Percentiles rank a stretch among this genome's conserved stretches.
Evolutionary conservation across 2,888 invertebrate species (phyloP).

Genomic region (Cistogaster globosa): DNA sequence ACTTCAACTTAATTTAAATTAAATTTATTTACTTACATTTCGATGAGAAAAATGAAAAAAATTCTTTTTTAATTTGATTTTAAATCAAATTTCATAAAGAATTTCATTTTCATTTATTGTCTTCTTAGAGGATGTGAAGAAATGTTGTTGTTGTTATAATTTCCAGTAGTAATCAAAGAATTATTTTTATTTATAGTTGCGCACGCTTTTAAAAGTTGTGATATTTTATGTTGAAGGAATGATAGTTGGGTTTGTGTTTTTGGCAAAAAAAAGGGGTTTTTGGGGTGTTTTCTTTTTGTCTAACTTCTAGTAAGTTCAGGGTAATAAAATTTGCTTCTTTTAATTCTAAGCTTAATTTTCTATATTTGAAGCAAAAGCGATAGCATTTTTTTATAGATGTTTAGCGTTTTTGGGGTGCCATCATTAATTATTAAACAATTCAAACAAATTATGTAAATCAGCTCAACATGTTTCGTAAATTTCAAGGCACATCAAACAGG

Average conservation of each 20-base stretch:
- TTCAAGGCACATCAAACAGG: too few relatives aligned
- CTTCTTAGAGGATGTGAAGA: conserved; percentile 1
- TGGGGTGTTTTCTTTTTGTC: neutral
- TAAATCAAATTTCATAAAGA: conserved; percentile 28
- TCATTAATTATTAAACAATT: too few relatives aligned
- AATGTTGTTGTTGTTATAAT: neutral
- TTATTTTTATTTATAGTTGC: conserved; percentile 54
- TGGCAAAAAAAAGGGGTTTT: neutral
- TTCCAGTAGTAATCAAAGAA: conserved; percentile 1
- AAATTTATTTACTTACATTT: conserved; percentile 64
- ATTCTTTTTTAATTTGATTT: conserved; percentile 34
- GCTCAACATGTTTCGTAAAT: too few relatives aligned
- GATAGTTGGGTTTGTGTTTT: too few relatives aligned
- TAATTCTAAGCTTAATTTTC: neutral
- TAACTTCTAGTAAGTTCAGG: too few relatives aligned
- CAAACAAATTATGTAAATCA: too few relatives aligned
- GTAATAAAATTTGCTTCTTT: neutral
- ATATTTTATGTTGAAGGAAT: neutral
- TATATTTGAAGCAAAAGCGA: conserved; percentile 19
- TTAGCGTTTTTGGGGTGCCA: too few relatives aligned
- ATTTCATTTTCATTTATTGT: conserved; percentile 7
- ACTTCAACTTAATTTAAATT: conserved; percentile 44
- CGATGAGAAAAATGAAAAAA: conserved; percentile 18
- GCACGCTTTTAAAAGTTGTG: conserved; percentile 57
- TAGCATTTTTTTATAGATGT: neutral